Evolutionary conservation across 2,113 vertebrate species (phyloP).

Genomic region (Mormoops blainvillei): DNA sequence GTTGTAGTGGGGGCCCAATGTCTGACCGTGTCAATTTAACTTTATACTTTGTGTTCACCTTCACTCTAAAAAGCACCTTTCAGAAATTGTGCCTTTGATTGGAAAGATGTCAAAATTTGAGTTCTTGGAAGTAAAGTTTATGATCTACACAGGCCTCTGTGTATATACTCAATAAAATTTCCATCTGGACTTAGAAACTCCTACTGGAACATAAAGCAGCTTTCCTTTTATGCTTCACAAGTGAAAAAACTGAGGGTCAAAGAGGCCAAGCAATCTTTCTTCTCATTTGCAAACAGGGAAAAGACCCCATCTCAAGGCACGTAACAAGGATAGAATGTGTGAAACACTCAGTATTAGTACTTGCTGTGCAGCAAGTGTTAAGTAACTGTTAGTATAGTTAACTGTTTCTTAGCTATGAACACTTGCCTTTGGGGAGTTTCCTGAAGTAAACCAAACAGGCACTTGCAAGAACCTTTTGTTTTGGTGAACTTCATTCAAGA

Average conservation of each 20-base stretch:
- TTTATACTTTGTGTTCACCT: conserved; percentile 8
- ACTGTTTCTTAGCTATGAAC: conserved; percentile 21
- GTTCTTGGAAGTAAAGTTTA: conserved; percentile 18
- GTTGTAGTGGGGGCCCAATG: background rate
- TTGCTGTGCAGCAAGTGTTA: background rate
- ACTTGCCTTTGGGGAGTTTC: conserved; percentile 1
- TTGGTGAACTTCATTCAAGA: conserved; percentile 30
- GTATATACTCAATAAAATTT: background rate
- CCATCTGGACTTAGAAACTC: conserved; percentile 33
- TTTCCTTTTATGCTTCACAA: conserved; percentile 24
- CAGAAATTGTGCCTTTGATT: background rate
- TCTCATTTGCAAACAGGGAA: background rate
- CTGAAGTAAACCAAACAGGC: conserved; percentile 17
- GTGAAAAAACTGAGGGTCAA: background rate
- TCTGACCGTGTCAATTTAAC: background rate
- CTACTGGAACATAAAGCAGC: background rate
- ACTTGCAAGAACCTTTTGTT: conserved; percentile 5
- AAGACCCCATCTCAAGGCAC: background rate
- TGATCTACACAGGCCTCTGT: background rate
- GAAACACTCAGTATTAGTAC: background rate
- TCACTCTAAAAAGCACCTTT: conserved; percentile 8
- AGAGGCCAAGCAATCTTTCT: background rate
- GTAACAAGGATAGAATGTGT: background rate
- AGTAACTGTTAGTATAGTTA: background rate
- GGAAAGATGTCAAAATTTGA: conserved; percentile 21